Conservation (phyloP, 2,797 vertebrate genomes). For the Hydrocynus forskahlii region DNA sequence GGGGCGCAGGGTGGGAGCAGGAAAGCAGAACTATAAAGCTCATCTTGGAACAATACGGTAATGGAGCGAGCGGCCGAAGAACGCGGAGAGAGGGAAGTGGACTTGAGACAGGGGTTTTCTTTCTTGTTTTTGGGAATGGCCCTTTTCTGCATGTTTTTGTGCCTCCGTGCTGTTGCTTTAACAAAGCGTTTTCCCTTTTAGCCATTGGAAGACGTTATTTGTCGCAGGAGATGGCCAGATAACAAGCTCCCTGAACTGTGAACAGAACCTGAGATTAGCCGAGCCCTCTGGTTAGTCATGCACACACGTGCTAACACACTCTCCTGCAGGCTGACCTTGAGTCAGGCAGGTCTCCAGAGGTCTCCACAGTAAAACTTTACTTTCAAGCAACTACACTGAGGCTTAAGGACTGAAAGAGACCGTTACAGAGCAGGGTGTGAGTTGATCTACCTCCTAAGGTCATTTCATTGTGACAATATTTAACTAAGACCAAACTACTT, state of each 20-base stretch:
- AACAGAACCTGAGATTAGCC: conserved; percentile 5
- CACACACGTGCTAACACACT: conserved; percentile 1
- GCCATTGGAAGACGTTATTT: not conserved
- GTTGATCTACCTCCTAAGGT: not conserved
- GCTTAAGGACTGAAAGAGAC: conserved; percentile 15
- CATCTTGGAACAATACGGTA: conserved; percentile 72
- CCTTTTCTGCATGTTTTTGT: conserved; percentile 12
- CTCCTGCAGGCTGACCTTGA: not conserved
- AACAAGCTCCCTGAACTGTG: conserved; percentile 15
- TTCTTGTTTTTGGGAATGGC: conserved; percentile 27
- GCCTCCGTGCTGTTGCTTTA: conserved; percentile 10
- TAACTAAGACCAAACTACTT: too few relatives aligned
- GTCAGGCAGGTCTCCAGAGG: not conserved
- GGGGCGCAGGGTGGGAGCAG: conserved; percentile 55
- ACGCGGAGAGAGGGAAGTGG: conserved; percentile 3
- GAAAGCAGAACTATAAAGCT: conserved; percentile 66
- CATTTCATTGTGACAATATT: conserved; percentile 5
- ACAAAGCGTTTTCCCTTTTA: conserved; percentile 25
- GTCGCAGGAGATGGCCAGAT: conserved; percentile 25
- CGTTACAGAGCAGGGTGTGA: not conserved
- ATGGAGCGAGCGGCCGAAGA: conserved; percentile 57
- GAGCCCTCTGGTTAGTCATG: not conserved
- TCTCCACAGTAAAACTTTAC: conserved; percentile 21
- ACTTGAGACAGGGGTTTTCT: conserved; percentile 15
- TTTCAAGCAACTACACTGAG: conserved; percentile 12